Percentiles rank a stretch among this genome's conserved stretches.
phyloP scores from a whole-genome alignment of 2,888 invertebrate species.

The Leptodirus hochenwartii region DNA sequence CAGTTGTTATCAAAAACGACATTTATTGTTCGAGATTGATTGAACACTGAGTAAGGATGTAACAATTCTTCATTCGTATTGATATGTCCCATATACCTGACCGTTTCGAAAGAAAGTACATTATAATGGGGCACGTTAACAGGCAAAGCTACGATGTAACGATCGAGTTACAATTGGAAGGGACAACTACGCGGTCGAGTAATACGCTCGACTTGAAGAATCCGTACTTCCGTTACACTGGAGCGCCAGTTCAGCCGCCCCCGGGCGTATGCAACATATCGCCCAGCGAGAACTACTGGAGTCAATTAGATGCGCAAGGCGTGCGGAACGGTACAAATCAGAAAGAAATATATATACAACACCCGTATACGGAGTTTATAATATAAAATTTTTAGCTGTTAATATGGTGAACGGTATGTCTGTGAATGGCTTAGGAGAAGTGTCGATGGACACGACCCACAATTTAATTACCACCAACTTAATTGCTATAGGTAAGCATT shows the following conservation, averaged over 20 bases:
- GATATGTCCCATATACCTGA: too few species aligned
- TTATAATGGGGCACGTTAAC: too few species aligned
- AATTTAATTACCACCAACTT: slow-evolving; percentile 30
- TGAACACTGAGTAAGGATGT: too few species aligned
- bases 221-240: slow-evolving; percentile 94
- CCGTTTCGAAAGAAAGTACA: too few species aligned
- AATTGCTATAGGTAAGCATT: slow-evolving; percentile 23
- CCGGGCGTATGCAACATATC: slow-evolving; percentile 81
- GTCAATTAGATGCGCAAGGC: slow-evolving; percentile 61
- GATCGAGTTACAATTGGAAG: slow-evolving; percentile 81
- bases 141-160: slow-evolving; percentile 98
- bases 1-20: too few species aligned
- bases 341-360: slow-evolving; percentile 1
- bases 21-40: too few species aligned
- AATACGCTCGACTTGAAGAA: slow-evolving; percentile 96
- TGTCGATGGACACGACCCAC: slow-evolving; percentile 48
- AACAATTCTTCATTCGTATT: too few species aligned
- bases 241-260: slow-evolving; percentile 80
- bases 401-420: slow-evolving; percentile 61
- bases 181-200: slow-evolving; percentile 65
- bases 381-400: slow-evolving; percentile 29
- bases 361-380: background rate
- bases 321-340: slow-evolving; percentile 26
- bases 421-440: slow-evolving; percentile 54
- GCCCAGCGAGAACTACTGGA: slow-evolving; percentile 88